These are phyloP conservation scores for Nineta flava DNA, from an alignment of 2,888 invertebrate species.

Conservation along the genomic window DNA sequence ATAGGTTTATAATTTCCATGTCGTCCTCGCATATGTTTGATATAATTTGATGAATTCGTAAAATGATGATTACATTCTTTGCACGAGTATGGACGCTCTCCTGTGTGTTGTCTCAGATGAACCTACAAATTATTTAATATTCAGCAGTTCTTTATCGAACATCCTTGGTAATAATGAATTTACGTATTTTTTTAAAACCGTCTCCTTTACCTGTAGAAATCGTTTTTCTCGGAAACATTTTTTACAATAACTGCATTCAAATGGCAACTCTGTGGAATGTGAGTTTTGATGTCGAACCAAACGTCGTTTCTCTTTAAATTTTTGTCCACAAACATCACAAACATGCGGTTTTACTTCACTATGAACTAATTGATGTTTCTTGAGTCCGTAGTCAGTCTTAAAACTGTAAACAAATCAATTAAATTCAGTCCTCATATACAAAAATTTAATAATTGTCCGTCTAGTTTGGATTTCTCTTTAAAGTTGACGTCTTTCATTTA, in stretches of 20 bases:
- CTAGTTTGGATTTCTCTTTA: too few relatives aligned
- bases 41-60: neutral
- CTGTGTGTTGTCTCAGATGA: neutral
- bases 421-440: too few relatives aligned
- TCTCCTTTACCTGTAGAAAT: neutral
- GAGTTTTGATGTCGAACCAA: neutral
- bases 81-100: neutral
- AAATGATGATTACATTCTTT: neutral
- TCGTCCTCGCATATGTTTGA: neutral
- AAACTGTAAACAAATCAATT: neutral
- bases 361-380: neutral
- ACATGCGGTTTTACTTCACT: neutral
- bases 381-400: neutral
- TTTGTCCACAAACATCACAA: neutral
- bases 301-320: neutral
- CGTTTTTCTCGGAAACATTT: neutral
- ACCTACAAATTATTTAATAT: neutral
- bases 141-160: too few relatives aligned
- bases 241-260: neutral
- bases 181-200: neutral
- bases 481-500: too few relatives aligned
- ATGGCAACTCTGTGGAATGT: neutral
- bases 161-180: too few relatives aligned
- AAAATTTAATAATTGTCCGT: too few relatives aligned
- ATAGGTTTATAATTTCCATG: neutral